Base-by-base conservation (phyloP, 2,888 invertebrate species). In the Drosophila algonquin region DNA sequence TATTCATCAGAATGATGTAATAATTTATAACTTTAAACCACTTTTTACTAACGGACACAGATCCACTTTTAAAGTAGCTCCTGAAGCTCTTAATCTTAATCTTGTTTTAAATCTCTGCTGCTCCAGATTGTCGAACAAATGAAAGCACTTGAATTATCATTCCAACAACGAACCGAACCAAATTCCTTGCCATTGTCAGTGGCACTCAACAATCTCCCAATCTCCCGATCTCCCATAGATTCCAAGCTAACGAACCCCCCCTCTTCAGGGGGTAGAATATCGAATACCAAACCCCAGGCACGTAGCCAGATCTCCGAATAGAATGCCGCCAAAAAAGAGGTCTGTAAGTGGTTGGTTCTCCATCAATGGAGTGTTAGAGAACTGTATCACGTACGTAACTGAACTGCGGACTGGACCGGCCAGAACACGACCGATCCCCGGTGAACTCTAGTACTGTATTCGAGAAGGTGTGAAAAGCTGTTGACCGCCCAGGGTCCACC, bases 101-200 rank as follows among this genome's bases (percentile, higher is more conserved):
- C 30, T 10, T 16, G n/a, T 57, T 62, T 62, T 58, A 73, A 70
- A 72, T 73, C 69, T 65, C 51, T 81, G 82, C 72, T 85, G 82
- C 72, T 85, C 81, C 63, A 47, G 40, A 35, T 62, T 64, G 65
- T 55, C 59, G 40, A 50, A 45, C 52, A 63, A 54, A 46, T 58
- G 50, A 60, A 79, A 68, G 40, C 50, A 45, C 65, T 70, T 58
- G 76, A 76, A 87, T 87, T 87, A 81, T 69, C 63, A 82, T 82
- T 81, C 87, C 75, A 63, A 50, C 73, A 56, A 58, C 84, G 68
- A 48, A 73, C 46, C 72, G 56, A n/a, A 72, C 21, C 0, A 21
- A 21, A 72, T 73, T 73, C 74, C 73, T 73, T 63, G 73, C 71
- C 73, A 72, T 72, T 72, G 73, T 63, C 73, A 63, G 73, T 32